Conservation (phyloP, 2,797 vertebrate species). For the Poecilia velifera region DNA sequence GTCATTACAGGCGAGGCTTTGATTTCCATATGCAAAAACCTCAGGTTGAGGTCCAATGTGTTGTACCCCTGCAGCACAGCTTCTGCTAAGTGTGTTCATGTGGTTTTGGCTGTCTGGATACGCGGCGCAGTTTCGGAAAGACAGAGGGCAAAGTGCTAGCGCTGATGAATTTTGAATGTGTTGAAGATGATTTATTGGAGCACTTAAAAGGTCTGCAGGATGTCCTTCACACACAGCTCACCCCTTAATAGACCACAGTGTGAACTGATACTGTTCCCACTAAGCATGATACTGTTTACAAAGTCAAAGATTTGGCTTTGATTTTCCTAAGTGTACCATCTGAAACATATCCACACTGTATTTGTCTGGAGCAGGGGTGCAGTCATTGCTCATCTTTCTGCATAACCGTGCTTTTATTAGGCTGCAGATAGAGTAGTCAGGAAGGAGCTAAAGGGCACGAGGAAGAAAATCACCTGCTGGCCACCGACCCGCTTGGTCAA, state of each 20-base stretch:
- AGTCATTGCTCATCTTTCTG: conserved; percentile 45
- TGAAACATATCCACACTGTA: conserved; percentile 17
- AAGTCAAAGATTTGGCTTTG: conserved; percentile 29
- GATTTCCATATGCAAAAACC: conserved; percentile 71
- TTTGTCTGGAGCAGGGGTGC: conserved; percentile 17
- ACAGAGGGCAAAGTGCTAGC: conserved; percentile 62
- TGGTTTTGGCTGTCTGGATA: conserved; percentile 52
- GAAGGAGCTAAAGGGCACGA: conserved; percentile 66
- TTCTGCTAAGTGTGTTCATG: conserved; percentile 56
- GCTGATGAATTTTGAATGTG: conserved; percentile 73
- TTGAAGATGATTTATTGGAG: conserved; percentile 74
- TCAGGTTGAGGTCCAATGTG: conserved; percentile 63
- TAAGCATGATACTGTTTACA: conserved; percentile 46
- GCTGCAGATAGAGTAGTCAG: conserved; percentile 51
- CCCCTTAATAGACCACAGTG: conserved; percentile 58
- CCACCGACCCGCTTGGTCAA: conserved; percentile 59
- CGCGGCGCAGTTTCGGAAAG: conserved; percentile 33
- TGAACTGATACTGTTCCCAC: conserved; percentile 54
- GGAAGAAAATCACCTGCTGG: conserved; percentile 68
- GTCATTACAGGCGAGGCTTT: conserved; percentile 74
- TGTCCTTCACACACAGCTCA: conserved; percentile 66
- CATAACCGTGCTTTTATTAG: conserved; percentile 48
- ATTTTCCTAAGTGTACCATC: conserved; percentile 12
- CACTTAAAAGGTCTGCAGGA: conserved; percentile 71
- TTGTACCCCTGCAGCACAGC: conserved; percentile 47